Conservation (phyloP, 2,888 invertebrate species). For the Prosopocoilus inquinatus region DNA sequence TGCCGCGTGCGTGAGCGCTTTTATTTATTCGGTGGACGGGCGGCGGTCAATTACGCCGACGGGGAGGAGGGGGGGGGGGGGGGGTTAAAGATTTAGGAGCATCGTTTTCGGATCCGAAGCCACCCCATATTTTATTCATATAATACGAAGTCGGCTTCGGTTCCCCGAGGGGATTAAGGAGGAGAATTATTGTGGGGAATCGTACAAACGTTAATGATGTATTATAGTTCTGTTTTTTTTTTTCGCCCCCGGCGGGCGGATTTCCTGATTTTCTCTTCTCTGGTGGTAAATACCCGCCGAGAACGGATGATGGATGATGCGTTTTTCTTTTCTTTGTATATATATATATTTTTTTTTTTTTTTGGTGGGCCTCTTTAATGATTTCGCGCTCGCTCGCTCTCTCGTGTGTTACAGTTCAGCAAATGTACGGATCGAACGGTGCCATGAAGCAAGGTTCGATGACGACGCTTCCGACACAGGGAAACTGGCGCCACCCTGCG, state of each 20-base stretch:
- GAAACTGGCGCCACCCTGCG: slow-evolving; percentile 97
- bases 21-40: neutral
- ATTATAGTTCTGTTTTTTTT: neutral
- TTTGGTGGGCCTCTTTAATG: neutral
- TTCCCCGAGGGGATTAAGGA: neutral
- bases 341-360: neutral
- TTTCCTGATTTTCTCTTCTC: neutral
- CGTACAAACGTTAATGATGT: neutral
- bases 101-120: no score
- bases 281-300: neutral
- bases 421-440: slow-evolving; percentile 72
- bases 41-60: neutral
- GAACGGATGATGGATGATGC: neutral
- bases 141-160: neutral
- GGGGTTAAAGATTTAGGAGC: no score
- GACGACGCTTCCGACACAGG: slow-evolving; percentile 66
- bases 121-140: neutral
- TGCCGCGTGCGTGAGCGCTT: neutral
- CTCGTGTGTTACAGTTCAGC: slow-evolving; percentile 60
- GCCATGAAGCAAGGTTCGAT: slow-evolving; percentile 61
- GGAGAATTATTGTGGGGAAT: neutral
- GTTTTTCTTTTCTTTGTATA: neutral
- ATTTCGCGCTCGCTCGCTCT: no score
- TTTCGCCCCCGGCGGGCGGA: neutral
- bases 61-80: no score